Conservation (phyloP, 2,113 vertebrate species). For the Pipa parva region DNA sequence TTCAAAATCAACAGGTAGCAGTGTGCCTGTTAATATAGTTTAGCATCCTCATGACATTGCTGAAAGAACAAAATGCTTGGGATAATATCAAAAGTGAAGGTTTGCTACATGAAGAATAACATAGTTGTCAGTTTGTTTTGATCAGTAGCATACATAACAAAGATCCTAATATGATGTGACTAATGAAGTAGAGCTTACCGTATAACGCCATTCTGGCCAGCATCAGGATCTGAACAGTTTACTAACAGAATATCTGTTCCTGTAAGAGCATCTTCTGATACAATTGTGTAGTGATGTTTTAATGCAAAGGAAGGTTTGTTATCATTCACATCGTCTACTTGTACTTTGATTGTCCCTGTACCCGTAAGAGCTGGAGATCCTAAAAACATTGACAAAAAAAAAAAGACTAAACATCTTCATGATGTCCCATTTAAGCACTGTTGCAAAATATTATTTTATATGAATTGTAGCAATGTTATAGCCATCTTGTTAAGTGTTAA, state of each 20-base stretch:
- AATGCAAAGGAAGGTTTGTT: conserved; percentile 81
- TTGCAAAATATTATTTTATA: too few relatives aligned
- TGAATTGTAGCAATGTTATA: too few relatives aligned
- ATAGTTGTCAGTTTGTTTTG: conserved; percentile 21
- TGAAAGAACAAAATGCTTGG: conserved; percentile 54
- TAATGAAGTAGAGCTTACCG: conserved; percentile 66
- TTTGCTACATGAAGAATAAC: conserved; percentile 47
- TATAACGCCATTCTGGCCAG: conserved; percentile 82
- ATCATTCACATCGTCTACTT: conserved; percentile 90
- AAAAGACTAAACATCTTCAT: too few relatives aligned
- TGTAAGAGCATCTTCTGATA: conserved; percentile 83
- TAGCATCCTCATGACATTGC: conserved; percentile 65
- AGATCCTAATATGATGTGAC: conserved; percentile 3
- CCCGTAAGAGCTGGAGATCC: conserved; percentile 86
- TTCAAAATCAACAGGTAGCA: conserved; percentile 53
- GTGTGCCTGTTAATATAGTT: conserved; percentile 62
- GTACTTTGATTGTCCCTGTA: conserved; percentile 81
- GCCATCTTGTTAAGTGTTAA: too few relatives aligned
- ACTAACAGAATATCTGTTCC: conserved; percentile 89
- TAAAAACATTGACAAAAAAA: conserved; percentile 44
- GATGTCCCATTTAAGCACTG: too few relatives aligned
- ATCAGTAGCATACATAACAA: neutral
- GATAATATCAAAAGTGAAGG: conserved; percentile 16
- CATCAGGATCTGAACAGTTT: conserved; percentile 83
- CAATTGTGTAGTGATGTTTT: conserved; percentile 72